Evolutionary conservation across 2,113 vertebrate species (phyloP).

Genomic region (Gasterosteus aculeatus): DNA sequence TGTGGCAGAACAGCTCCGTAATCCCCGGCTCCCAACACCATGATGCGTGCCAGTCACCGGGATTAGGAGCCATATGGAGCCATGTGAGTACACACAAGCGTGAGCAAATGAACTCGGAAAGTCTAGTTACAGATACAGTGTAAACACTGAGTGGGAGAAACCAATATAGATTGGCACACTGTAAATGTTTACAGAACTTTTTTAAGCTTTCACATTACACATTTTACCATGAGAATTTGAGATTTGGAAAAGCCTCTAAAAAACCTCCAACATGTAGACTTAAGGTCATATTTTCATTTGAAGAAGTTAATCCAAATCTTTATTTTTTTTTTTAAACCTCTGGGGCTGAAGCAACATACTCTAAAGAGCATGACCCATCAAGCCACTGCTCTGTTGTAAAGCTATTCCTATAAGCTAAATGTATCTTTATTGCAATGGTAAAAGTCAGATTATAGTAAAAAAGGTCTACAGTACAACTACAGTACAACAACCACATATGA

Average conservation of each 20-base stretch:
- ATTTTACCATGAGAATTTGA: conserved; percentile 42
- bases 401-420: conserved; percentile 14
- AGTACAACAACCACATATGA: not conserved
- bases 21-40: conserved; percentile 56
- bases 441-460: not conserved
- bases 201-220: conserved; percentile 34
- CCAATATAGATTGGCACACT: conserved; percentile 7
- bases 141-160: conserved; percentile 15
- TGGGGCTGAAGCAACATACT: conserved; percentile 41
- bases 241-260: conserved; percentile 54
- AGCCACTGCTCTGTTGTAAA: conserved; percentile 20
- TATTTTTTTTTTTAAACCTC: conserved; percentile 56
- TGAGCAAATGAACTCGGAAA: conserved; percentile 53
- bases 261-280: conserved; percentile 33
- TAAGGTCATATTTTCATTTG: conserved; percentile 56
- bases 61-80: conserved; percentile 73
- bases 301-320: conserved; percentile 63
- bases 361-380: conserved; percentile 39
- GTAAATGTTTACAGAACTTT: conserved; percentile 27
- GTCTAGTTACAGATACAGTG: conserved; percentile 8
- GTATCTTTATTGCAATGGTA: not conserved
- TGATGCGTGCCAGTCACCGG: conserved; percentile 70
- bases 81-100: conserved; percentile 56
- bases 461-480: not conserved
- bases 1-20: conserved; percentile 60